phyloP scores from a whole-genome alignment of 2,888 invertebrate species.

The Eristalis tenax region DNA sequence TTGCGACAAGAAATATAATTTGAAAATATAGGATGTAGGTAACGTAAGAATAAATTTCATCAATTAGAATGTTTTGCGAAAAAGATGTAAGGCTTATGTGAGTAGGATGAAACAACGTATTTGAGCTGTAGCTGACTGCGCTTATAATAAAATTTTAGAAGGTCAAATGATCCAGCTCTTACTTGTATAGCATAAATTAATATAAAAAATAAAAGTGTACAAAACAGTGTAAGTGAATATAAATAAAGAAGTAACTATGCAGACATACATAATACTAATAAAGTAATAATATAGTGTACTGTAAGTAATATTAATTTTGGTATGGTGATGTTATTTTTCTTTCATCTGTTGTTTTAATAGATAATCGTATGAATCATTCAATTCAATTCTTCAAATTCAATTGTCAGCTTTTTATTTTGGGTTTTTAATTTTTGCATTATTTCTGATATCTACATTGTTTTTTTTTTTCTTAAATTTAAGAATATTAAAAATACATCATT shows the following conservation, averaged over 20 bases:
- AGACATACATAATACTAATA: neutral
- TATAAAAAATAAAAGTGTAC: neutral
- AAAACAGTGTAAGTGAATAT: neutral
- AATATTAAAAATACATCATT: conserved; percentile 63
- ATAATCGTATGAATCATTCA: conserved; percentile 51
- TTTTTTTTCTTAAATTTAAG: conserved; percentile 48
- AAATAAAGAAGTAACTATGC: neutral
- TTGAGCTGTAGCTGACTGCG: too few species aligned
- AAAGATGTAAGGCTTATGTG: too few species aligned
- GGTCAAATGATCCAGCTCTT: too few species aligned
- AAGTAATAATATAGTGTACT: conserved; percentile 3
- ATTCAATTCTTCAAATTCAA: conserved; percentile 30
- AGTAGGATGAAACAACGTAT: too few species aligned
- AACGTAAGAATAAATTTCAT: too few species aligned
- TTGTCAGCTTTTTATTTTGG: conserved; percentile 53
- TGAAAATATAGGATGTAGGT: too few species aligned
- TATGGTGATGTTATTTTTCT: conserved; percentile 37
- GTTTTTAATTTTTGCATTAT: conserved; percentile 44
- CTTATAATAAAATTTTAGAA: too few species aligned
- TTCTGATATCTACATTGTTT: conserved; percentile 65
- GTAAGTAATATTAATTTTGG: conserved; percentile 8
- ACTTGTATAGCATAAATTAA: neutral
- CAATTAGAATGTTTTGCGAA: too few species aligned
- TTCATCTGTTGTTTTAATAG: conserved; percentile 70
- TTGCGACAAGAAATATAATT: too few species aligned